phyloP scores from a whole-genome alignment of 2,113 vertebrate genomes.

The Paratilapia polleni region DNA sequence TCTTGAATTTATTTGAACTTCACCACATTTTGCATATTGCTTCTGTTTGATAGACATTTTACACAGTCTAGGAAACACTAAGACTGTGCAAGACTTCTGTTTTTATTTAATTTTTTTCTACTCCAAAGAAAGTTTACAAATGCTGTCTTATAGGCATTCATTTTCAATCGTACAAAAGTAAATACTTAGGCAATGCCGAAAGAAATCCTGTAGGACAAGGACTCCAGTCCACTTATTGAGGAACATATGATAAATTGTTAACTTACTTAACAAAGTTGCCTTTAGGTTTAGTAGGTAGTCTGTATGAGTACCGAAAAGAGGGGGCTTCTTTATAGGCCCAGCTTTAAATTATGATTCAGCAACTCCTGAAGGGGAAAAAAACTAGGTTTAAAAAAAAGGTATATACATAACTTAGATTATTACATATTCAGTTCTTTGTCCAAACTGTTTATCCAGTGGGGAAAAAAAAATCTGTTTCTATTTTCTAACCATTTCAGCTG shows the following conservation, averaged over 20 bases:
- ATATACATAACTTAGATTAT: not conserved
- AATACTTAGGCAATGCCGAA: not conserved
- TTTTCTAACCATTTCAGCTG: not conserved
- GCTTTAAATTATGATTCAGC: not conserved
- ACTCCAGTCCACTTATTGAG: not conserved
- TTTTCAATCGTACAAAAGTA: not conserved
- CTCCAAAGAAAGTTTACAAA: not conserved
- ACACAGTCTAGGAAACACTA: not conserved
- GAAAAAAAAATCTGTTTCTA: not conserved
- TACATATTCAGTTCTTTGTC: no score
- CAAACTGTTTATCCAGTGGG: not conserved
- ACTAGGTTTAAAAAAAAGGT: not conserved
- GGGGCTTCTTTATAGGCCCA: not conserved
- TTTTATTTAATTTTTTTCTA: not conserved
- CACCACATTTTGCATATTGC: not conserved
- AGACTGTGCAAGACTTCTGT: not conserved
- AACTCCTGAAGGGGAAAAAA: not conserved
- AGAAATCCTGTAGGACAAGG: not conserved
- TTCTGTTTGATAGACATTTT: not conserved
- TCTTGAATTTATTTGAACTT: conserved; percentile 4
- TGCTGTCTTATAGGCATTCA: not conserved
- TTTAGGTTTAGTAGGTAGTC: not conserved
- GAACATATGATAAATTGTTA: not conserved
- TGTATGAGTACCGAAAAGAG: not conserved
- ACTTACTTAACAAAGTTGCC: not conserved